These are phyloP conservation scores for Lamprologus callipterus DNA, from an alignment of 2,113 vertebrate genomes.

Conservation along the genomic window DNA sequence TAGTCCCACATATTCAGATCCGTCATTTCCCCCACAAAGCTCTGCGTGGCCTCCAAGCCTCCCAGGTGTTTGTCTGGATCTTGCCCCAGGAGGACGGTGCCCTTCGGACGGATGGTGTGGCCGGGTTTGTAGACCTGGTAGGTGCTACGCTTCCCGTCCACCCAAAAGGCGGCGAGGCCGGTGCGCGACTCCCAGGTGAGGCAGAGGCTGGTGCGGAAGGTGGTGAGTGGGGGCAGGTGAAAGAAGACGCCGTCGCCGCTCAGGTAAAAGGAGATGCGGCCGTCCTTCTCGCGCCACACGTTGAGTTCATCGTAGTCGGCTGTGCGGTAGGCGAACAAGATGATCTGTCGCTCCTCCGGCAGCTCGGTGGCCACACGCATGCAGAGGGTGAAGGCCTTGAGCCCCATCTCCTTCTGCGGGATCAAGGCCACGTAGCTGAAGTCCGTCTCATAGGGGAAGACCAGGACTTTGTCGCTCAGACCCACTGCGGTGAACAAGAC, in stretches of 20 bases:
- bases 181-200: slow-evolving; percentile 72
- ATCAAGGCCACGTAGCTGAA: slow-evolving; percentile 70
- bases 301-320: slow-evolving; percentile 72
- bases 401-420: slow-evolving; percentile 64
- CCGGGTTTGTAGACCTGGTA: slow-evolving; percentile 72
- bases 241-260: slow-evolving; percentile 63
- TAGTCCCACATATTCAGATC: slow-evolving; percentile 80
- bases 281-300: slow-evolving; percentile 72
- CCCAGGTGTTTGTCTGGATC: slow-evolving; percentile 69
- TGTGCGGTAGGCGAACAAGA: slow-evolving; percentile 76
- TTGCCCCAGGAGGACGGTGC: slow-evolving; percentile 69
- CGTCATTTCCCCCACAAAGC: slow-evolving; percentile 73
- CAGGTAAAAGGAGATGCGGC: slow-evolving; percentile 66
- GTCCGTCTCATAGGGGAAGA: slow-evolving; percentile 75
- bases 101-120: slow-evolving; percentile 62
- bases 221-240: slow-evolving; percentile 62
- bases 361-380: slow-evolving; percentile 71
- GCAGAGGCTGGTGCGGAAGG: slow-evolving; percentile 74
- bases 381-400: slow-evolving; percentile 73
- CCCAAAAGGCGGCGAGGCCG: slow-evolving; percentile 69
- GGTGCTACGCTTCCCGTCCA: slow-evolving; percentile 68
- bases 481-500: slow-evolving; percentile 35
- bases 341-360: slow-evolving; percentile 66
- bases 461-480: slow-evolving; percentile 64
- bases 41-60: slow-evolving; percentile 63